Percentiles rank a stretch among this genome's conserved stretches.
Conservation (phyloP, 2,888 invertebrate genomes). For the Sphaeridia pumilis region DNA sequence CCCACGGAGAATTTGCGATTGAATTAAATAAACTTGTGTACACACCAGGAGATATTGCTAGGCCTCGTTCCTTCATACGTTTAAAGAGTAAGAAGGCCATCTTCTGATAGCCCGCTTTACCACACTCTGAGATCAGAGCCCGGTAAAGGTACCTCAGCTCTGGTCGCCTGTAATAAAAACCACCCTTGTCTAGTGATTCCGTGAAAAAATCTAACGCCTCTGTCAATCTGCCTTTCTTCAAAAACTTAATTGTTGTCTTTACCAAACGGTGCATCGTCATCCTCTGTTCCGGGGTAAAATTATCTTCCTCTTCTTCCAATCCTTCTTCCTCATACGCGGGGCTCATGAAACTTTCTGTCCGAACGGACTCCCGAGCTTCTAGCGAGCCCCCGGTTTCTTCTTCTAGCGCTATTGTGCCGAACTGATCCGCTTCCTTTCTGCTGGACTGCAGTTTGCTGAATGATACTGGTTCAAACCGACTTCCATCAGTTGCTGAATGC, state of each 20-base stretch:
- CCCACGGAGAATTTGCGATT: slow-evolving; percentile 63
- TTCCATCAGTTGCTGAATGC: too few relatives aligned
- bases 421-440: background rate
- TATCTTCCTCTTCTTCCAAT: slow-evolving; percentile 49
- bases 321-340: slow-evolving; percentile 6
- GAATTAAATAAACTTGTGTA: slow-evolving; percentile 81
- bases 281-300: slow-evolving; percentile 43
- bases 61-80: slow-evolving; percentile 61
- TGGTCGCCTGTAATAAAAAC: slow-evolving; percentile 20
- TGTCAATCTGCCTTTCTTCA: slow-evolving; percentile 17
- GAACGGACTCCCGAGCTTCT: too few relatives aligned
- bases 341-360: background rate
- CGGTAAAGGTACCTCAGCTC: slow-evolving; percentile 58
- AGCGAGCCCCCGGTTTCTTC: too few relatives aligned
- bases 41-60: slow-evolving; percentile 56
- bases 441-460: too few relatives aligned
- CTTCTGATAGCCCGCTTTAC: slow-evolving; percentile 67
- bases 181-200: slow-evolving; percentile 20
- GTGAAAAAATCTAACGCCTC: slow-evolving; percentile 30
- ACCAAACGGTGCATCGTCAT: slow-evolving; percentile 15
- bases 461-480: background rate
- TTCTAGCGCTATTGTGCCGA: background rate
- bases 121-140: slow-evolving; percentile 70
- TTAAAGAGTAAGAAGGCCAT: slow-evolving; percentile 74
- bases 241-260: slow-evolving; percentile 5